Evolutionary conservation across 2,888 invertebrate genomes (phyloP), one percentile per base, ranked within the genome.

Genomic region (Nomada ruficornis): DNA sequence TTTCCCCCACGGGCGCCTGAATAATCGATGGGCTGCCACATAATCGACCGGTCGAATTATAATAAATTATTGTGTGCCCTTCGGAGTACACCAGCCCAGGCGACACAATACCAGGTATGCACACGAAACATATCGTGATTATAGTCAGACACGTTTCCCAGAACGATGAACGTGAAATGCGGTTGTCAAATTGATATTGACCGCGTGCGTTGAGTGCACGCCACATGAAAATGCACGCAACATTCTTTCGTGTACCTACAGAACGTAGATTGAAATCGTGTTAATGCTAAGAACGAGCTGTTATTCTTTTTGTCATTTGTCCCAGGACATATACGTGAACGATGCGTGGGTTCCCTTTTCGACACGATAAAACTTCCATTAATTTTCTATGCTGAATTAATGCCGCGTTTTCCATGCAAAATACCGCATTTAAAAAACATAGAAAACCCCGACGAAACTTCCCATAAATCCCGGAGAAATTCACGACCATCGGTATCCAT

Each of bases 101-200:
- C 54, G 54, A 36, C 67, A n/a, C 20, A 76, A 44, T 20, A 26
- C 9, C 2, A n/a, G 60, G 60, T 57, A 20, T 50, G 50, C 44
- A 52, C 52, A 42, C 29, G 50, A 60, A 70, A 50, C 60, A 9
- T 50, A 59, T 20, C 20, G 23, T 44, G 69, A 79, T 75, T 64
- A 69, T 42, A 26, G 74, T 54, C 36, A 23, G 55, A 50, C 20
- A 13, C 26, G 26, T 75, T 82, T 77, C 44, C 68, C 68, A 78
- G 55, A 74, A 70, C 74, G 60, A 2, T 64, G 26, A 59, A 83
- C 71, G 78, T 82, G 82, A 83, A 83, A 83, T 82, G 83, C 68
- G 50, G 68, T 72, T 71, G 55, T 59, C 76, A 62, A 71, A 73
- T 77, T 72, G 80, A 82, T 79, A 82, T 79, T 54, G 76, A 68